Evolutionary conservation across 2,113 vertebrate species (phyloP), one percentile per base, ranked within the genome.

Genomic region (Ahaetulla prasina): DNA sequence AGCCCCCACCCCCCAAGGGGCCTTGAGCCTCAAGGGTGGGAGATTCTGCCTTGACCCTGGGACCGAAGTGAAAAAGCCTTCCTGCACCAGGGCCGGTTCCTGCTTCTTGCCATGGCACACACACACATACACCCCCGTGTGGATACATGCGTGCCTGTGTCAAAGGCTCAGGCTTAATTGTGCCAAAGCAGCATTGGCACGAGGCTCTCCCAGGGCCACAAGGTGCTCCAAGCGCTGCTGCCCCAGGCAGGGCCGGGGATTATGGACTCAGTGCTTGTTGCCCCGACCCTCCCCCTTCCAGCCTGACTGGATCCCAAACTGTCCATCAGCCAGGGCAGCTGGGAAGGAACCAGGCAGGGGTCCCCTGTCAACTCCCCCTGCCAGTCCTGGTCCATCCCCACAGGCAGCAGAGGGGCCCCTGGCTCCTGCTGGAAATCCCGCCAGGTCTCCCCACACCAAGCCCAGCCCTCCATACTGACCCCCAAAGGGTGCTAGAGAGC

Each of bases 281-380:
- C 63, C 30, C 63, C 4, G 4, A 68, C 9, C 57, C 60, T 5
- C n/a, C 14, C 30, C 12, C 23, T n/a, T 27, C 60, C 63, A 35
- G 63, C 63, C 14, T n/a, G 14, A 74, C 57, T 16, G 63, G 63
- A 35, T 16, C 68, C n/a, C n/a, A 4, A 30, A 35, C 63, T 7
- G 14, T 8, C 68, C 6, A 7, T 18, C 68, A 74, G 68, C 2
- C 63, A 74, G 14, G 35, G 68, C 16, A 6, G n/a, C n/a, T 74
- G 68, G 68, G n/a, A 2, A 35, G n/a, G 68, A 20, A 16, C 14
- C 30, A 35, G 68, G 68, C n/a, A 74, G 68, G n/a, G 10, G 27
- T 3, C 10, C 0, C n/a, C n/a, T 7, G 2, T 2, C 14, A 35
- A 18, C 30, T 2, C 5, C 63, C 14, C n/a, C 68, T 8, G n/a